Base-by-base conservation (phyloP, 2,113 vertebrate species). In the Glaucidium brasilianum region DNA sequence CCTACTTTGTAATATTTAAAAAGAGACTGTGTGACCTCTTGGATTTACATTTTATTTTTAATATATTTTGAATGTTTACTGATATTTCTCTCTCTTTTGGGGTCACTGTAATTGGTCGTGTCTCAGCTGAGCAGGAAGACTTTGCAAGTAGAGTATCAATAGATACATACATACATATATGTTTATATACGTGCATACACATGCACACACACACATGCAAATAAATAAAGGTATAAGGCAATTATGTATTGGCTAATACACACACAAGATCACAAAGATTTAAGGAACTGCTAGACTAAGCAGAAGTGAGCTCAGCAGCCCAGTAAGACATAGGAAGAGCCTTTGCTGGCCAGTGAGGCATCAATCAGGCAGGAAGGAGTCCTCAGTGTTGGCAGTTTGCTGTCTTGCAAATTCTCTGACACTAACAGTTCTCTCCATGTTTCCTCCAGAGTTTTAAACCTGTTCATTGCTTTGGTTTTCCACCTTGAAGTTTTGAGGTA, bases 131-230 rank as follows among this genome's bases (percentile, higher is more conserved):
- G 14, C 10, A 58, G 35, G 30, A 88, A 60, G 16, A 63, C 16
- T 60, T 68, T 64, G 30, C 22, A 75, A 39, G 23, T 11, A 78
- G 15, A 60, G 22, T 63, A n/a, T 15, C 7, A 15, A 21, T 22
- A 66, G 30, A 45, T 45, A 37, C 0, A 1, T 56, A 55, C 3
- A 14, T 26, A 35, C 1, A 5, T 29, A 15, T 5, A n/a, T 22
- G 11, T 75, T 52, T 79, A 7, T 34, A 43, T 68, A 26, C 35
- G 1, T 60, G 11, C 2, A 35, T 53, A 12, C 3, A 21, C 8
- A 43, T 2, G 15, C 3, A 12, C 5, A 5, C 14, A 45, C 27
- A 76, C 7, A 74, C 5, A 21, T 3, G 32, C 50, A 76, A 83
- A 75, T 25, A 53, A 71, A 37, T 32, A 45, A 75, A 78, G 9